Percentiles rank a stretch among this genome's conserved stretches.
Conservation (phyloP, 2,888 invertebrate species). For the Andrena dorsata region DNA sequence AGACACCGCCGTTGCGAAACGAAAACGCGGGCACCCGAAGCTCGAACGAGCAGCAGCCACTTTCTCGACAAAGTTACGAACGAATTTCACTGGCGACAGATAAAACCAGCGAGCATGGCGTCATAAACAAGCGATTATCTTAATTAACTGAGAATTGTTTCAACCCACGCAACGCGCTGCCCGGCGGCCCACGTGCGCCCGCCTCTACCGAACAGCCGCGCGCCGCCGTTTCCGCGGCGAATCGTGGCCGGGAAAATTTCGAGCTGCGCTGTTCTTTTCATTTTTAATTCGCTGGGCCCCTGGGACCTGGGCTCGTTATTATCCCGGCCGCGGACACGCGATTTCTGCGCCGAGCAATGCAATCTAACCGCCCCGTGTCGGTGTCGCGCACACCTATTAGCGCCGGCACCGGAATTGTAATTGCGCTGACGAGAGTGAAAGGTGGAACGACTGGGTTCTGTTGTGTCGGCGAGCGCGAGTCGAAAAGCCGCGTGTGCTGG, state of each 20-base stretch:
- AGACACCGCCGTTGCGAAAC: conserved; percentile 8
- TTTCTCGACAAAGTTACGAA: conserved; percentile 55
- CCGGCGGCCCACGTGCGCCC: conserved; percentile 69
- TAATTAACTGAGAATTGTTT: conserved; percentile 83
- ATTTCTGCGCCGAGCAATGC: background rate
- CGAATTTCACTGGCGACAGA: conserved; percentile 68
- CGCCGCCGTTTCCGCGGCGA: conserved; percentile 18
- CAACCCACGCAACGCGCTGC: conserved; percentile 76
- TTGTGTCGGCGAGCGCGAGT: conserved; percentile 27
- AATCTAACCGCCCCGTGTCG: conserved; percentile 7
- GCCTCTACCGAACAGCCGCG: background rate
- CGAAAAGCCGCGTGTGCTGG: background rate
- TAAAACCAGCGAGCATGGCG: conserved; percentile 61
- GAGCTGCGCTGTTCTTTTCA: background rate
- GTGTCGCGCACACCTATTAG: conserved; percentile 42
- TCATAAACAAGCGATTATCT: conserved; percentile 82
- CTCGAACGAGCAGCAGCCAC: conserved; percentile 23
- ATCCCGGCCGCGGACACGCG: conserved; percentile 3
- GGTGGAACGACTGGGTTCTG: conserved; percentile 26
- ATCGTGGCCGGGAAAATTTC: conserved; percentile 26
- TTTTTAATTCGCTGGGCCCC: background rate
- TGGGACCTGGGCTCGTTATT: conserved; percentile 16
- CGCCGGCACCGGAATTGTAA: conserved; percentile 40
- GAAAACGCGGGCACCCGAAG: conserved; percentile 13
- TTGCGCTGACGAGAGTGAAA: conserved; percentile 40